Base-by-base conservation (phyloP, 1,140 invertebrate genomes). In the Paralvinella palmiformis region DNA sequence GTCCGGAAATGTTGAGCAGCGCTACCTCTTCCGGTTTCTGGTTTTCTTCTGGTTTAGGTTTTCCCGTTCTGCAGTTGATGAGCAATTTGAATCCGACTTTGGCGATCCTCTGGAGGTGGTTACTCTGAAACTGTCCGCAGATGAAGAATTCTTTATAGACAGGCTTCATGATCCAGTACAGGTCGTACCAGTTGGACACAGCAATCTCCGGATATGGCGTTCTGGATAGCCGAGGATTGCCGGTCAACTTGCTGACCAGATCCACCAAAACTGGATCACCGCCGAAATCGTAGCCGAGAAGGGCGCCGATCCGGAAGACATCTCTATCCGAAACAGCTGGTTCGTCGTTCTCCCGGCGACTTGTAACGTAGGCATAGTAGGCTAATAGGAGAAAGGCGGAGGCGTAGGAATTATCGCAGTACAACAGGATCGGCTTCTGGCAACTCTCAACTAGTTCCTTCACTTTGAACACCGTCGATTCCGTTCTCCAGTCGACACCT, bases 121-220 rank as follows among this genome's bases (percentile, higher is more conserved):
- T 68, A 41, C 55, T 58, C 27, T 65, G 64, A 15, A 76, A 72
- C 59, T 76, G 75, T 15, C 75, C 75, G 13, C 67, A 68, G 3
- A 63, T 69, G 63, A 67, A 75, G 71, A 72, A 75, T 53, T 75
- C 73, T 60, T 68, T 70, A 55, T 72, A 70, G 6, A 75, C 69
- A 29, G 72, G 71, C 50, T 73, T 70, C 13, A 70, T 73, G 15
- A 71, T 41, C 75, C 75, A 76, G 48, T 70, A 76, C 10, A 27
- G 10, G 37, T 71, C 69, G 22, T 65, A 57, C 75, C 73, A 76
- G 22, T 71, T 62, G 20, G 66, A 63, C 22, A 68, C 71, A 13
- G 61, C 60, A 52, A 56, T 60, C 36, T 75, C 61, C n/a, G 68
- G 68, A 44, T 62, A 66, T 48, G 71, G 65, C 7, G 72, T 68